phyloP scores from a whole-genome alignment of 2,797 vertebrate species.

The Fratercula arctica region DNA sequence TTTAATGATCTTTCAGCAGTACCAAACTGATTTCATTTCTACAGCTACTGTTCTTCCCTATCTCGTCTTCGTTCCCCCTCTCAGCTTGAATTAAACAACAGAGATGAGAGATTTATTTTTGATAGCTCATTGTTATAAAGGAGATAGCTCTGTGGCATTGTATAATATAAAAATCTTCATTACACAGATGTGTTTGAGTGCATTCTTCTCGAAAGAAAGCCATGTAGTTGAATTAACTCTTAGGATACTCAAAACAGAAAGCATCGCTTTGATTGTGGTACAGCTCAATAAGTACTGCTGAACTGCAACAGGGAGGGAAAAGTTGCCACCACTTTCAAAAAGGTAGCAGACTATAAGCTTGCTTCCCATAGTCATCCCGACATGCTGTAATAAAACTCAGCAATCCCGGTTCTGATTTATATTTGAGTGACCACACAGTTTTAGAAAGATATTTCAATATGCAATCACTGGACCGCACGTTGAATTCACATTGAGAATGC shows the following conservation, averaged over 20 bases:
- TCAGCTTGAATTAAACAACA: constrained; percentile 59
- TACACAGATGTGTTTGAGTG: not conserved
- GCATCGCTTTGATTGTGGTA: not conserved
- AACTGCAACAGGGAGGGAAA: not conserved
- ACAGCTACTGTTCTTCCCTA: constrained; percentile 11
- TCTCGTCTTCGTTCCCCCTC: constrained; percentile 56
- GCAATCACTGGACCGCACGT: not conserved
- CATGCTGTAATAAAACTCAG: not conserved
- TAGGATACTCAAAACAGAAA: not conserved
- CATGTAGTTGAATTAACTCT: constrained; percentile 34
- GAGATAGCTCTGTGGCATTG: constrained; percentile 2
- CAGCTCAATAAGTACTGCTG: not conserved
- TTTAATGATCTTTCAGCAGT: constrained; percentile 35
- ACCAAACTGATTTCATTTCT: constrained; percentile 39
- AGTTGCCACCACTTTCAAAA: not conserved
- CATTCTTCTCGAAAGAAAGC: not conserved
- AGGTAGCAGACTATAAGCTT: not conserved
- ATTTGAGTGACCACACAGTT: not conserved
- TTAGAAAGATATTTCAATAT: not conserved
- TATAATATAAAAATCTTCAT: constrained; percentile 51
- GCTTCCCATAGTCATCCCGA: not conserved
- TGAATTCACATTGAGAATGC: not conserved
- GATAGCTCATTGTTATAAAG: constrained; percentile 57
- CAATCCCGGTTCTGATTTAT: not conserved
- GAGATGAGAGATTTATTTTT: constrained; percentile 65